A percentile compares a stretch with the other conserved stretches of the same genome.
These are phyloP conservation scores for Grallaria varia DNA, from an alignment of 2,113 vertebrate species.

Conservation along the genomic window DNA sequence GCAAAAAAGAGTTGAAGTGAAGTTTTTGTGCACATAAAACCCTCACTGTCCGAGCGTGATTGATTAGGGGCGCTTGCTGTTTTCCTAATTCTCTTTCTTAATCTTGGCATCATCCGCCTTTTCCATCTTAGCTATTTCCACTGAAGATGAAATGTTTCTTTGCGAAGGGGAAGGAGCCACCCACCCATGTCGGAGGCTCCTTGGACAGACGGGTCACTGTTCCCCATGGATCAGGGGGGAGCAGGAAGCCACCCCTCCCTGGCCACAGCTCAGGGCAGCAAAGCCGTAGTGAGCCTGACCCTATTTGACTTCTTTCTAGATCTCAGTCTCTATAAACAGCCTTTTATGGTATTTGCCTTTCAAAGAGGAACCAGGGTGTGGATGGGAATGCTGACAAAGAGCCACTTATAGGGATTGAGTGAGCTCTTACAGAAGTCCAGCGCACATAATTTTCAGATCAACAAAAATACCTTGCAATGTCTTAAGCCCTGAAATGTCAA, in stretches of 20 bases:
- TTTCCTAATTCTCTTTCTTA: not conserved
- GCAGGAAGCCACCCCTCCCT: not conserved
- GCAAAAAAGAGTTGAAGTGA: not conserved
- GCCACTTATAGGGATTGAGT: constrained; percentile 16
- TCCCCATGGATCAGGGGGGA: not conserved
- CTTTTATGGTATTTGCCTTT: constrained; percentile 60
- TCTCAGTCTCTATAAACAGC: constrained; percentile 29
- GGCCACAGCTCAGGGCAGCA: constrained; percentile 1
- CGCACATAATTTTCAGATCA: constrained; percentile 35
- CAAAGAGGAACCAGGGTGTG: constrained; percentile 49
- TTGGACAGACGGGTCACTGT: not conserved
- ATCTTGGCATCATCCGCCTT: not conserved
- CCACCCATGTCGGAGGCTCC: not conserved
- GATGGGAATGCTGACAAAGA: constrained; percentile 49
- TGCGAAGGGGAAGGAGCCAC: not conserved
- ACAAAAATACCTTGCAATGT: constrained; percentile 32
- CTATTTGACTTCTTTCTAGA: constrained; percentile 57
- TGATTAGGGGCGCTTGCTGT: not conserved
- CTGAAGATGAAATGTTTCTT: not conserved
- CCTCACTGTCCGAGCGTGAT: constrained; percentile 3
- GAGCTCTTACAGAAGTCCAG: not conserved
- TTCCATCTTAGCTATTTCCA: not conserved
- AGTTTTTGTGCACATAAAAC: constrained; percentile 4
- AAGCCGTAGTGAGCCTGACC: constrained; percentile 33
- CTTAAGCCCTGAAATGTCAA: not conserved